Evolutionary conservation across 2,797 vertebrate genomes (phyloP), one percentile per base, ranked within the genome.

Genomic region (Acanthurus tractus): DNA sequence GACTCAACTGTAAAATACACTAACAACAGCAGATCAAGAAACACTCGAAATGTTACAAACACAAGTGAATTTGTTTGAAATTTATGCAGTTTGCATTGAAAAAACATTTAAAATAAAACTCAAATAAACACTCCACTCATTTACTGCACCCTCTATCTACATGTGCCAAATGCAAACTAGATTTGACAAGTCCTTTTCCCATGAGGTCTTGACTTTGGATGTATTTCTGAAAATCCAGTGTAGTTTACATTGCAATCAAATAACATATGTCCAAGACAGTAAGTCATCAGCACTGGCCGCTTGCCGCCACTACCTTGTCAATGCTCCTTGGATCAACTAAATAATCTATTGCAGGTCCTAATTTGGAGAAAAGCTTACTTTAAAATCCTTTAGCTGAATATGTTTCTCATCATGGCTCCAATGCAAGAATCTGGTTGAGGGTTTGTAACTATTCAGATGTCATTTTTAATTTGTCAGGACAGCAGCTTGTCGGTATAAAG

Each of bases 161-260:
- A 40, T 44, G 6, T 56, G 14, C n/a, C 3, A 4, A 34, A 59
- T 8, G 54, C 34, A 62, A 70, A 78, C 25, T 55, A 25, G 74
- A 56, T 36, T 13, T 40, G n/a, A 63, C 42, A 38, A 6, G 34
- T 44, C 6, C 2, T 12, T 8, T 54, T 50, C 7, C 53, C 53
- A 34, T 9, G 40, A 52, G 62, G 56, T 63, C 49, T 57, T 14
- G 8, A 55, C 18, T 76, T 61, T 77, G 52, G 45, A 55, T 45
- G 44, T 15, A 46, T 23, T 38, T 23, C 4, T 40, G 6, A 78
- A 83, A 76, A 62, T 48, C 20, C 57, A 73, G 12, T 69, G 20
- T 3, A 1, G 44, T 79, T 83, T 80, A 78, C 23, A 70, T 20
- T 64, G 36, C 46, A 85, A 81, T 86, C 82, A 82, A 68, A 73